A percentile compares a stretch with the other conserved stretches of the same genome.
These are phyloP conservation scores for Crocidura indochinensis DNA, from an alignment of 2,797 vertebrate genomes.

Conservation along the genomic window DNA sequence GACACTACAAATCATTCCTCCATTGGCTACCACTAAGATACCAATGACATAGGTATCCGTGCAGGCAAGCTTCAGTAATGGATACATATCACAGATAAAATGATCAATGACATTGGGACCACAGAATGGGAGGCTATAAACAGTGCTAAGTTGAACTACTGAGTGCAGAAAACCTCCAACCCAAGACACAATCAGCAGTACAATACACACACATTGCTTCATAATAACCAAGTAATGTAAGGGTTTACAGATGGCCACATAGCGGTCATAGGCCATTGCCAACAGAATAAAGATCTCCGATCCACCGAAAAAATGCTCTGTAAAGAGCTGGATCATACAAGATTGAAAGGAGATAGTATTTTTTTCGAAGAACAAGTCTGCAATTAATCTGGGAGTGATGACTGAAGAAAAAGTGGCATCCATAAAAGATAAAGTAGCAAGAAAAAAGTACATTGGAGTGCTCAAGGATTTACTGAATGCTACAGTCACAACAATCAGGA, in stretches of 20 bases:
- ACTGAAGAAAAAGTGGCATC: constrained; percentile 57
- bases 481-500: constrained; percentile 68
- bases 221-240: constrained; percentile 56
- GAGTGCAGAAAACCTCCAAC: not conserved
- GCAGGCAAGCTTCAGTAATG: not conserved
- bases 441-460: constrained; percentile 78
- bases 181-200: not conserved
- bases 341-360: constrained; percentile 55
- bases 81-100: not conserved
- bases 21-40: constrained; percentile 14
- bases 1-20: not conserved
- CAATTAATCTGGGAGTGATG: constrained; percentile 57
- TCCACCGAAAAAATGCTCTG: constrained; percentile 29
- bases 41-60: not conserved
- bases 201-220: not conserved
- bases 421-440: constrained; percentile 70
- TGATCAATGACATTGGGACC: not conserved
- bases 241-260: constrained; percentile 78
- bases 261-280: constrained; percentile 81
- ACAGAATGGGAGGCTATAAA: not conserved
- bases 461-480: constrained; percentile 31
- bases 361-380: constrained; percentile 56
- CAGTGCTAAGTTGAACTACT: not conserved
- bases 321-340: constrained; percentile 67
- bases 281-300: constrained; percentile 52